Percentiles rank a stretch among this genome's conserved stretches.
phyloP scores from a whole-genome alignment of 2,797 vertebrate species.

The Eulemur mongoz region DNA sequence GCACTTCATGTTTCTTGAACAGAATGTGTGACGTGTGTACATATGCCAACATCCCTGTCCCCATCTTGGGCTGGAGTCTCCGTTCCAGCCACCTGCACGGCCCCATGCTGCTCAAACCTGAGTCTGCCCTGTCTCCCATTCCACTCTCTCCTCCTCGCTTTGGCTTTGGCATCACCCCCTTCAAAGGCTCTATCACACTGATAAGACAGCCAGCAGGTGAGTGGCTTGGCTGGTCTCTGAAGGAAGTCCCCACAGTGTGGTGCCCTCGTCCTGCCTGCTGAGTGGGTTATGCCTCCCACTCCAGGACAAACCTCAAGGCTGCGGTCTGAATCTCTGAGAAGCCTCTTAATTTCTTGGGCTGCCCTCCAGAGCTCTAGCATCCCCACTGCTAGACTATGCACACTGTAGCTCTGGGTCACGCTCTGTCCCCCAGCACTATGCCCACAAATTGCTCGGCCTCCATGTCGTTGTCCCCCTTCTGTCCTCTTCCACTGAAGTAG shows the following conservation, averaged over 20 bases:
- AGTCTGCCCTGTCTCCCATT: background rate
- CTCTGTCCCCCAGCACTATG: background rate
- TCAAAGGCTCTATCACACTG: no score
- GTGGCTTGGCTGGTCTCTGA: background rate
- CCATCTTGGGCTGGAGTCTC: background rate
- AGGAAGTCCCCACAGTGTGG: background rate
- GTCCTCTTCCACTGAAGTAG: background rate
- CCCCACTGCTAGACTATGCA: no score
- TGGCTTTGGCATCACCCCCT: background rate
- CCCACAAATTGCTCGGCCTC: background rate
- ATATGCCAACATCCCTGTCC: background rate
- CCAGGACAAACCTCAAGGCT: background rate
- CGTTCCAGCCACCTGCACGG: background rate
- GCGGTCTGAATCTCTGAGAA: background rate
- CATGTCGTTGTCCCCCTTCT: accelerated
- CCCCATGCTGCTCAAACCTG: no score
- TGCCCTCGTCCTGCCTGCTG: background rate
- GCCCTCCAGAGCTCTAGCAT: background rate
- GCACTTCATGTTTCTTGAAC: background rate
- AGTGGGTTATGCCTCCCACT: no score
- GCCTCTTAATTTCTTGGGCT: background rate
- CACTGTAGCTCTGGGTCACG: background rate
- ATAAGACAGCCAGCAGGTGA: background rate
- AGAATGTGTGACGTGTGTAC: background rate
- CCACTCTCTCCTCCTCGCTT: background rate